Conservation (phyloP, 2,113 vertebrate genomes). For the Mugil cephalus region DNA sequence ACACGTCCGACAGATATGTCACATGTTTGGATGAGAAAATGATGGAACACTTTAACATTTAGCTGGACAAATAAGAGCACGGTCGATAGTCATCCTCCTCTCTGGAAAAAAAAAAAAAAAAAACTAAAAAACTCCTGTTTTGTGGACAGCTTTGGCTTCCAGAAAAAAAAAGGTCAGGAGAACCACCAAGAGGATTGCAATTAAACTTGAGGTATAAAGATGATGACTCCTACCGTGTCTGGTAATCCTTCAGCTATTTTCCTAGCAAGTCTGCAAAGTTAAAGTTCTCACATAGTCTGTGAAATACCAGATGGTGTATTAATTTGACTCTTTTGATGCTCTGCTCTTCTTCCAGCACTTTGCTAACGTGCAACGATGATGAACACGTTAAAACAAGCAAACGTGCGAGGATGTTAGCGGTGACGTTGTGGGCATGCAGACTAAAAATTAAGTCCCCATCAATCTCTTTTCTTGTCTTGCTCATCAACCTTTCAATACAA, state of each 20-base stretch:
- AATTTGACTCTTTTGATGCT: neutral
- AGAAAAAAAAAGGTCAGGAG: neutral
- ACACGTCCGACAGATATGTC: constrained; percentile 30
- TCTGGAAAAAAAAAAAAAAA: neutral
- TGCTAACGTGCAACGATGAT: neutral
- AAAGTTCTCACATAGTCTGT: too few species aligned
- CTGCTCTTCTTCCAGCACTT: too few species aligned
- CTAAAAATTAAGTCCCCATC: too few species aligned
- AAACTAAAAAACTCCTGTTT: neutral
- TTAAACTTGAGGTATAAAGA: neutral
- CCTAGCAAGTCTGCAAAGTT: neutral
- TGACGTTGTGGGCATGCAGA: too few species aligned
- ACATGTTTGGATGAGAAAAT: constrained; percentile 12
- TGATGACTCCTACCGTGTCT: neutral
- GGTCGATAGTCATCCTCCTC: neutral
- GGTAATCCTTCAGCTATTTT: neutral
- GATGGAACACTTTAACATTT: constrained; percentile 6
- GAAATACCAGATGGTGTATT: neutral
- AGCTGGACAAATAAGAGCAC: neutral
- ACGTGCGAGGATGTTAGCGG: too few species aligned
- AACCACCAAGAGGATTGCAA: neutral
- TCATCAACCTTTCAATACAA: too few species aligned
- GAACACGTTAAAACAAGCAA: neutral
- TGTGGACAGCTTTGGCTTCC: neutral
- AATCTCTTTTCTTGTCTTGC: too few species aligned